Percentiles rank a stretch among this genome's conserved stretches.
Conservation (phyloP, 2,888 invertebrate species). For the Notodonta ziczac region DNA sequence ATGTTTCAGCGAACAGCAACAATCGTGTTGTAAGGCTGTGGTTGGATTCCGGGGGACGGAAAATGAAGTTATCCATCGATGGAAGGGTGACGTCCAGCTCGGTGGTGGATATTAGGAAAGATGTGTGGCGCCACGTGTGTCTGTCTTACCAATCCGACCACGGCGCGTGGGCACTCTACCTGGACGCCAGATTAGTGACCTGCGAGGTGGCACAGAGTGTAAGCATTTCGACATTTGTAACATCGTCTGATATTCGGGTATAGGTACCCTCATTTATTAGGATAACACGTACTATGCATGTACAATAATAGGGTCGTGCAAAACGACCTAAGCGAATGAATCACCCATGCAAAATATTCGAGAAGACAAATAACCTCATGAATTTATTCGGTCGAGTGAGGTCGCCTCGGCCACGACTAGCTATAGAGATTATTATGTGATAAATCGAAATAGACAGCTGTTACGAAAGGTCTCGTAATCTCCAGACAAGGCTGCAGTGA, state of each 20-base stretch:
- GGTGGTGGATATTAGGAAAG: conserved; percentile 66
- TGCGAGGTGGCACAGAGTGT: conserved; percentile 67
- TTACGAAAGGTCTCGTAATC: conserved; percentile 55
- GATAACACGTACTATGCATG: neutral
- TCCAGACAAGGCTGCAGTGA: conserved; percentile 47
- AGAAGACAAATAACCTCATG: conserved; percentile 41
- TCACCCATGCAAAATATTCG: conserved; percentile 18
- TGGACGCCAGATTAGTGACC: conserved; percentile 82
- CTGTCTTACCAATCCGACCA: conserved; percentile 86
- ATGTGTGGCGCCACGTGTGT: conserved; percentile 87
- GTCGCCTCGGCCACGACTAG: conserved; percentile 49
- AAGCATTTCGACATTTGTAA: conserved; percentile 32
- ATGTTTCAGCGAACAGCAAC: conserved; percentile 80
- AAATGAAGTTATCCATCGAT: conserved; percentile 84
- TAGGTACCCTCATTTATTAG: conserved; percentile 3
- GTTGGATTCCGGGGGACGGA: conserved; percentile 84
- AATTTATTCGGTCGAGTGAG: conserved; percentile 35
- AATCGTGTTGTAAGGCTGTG: conserved; percentile 83
- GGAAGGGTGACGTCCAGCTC: conserved; percentile 74
- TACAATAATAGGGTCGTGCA: neutral
- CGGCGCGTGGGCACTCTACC: conserved; percentile 86
- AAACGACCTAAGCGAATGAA: conserved; percentile 10
- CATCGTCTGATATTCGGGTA: too few relatives aligned
- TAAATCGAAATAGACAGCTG: conserved; percentile 53
- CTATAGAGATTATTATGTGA: conserved; percentile 50